Evolutionary conservation across 2,888 invertebrate species (phyloP).

Genomic region (Cerceris rybyensis): DNA sequence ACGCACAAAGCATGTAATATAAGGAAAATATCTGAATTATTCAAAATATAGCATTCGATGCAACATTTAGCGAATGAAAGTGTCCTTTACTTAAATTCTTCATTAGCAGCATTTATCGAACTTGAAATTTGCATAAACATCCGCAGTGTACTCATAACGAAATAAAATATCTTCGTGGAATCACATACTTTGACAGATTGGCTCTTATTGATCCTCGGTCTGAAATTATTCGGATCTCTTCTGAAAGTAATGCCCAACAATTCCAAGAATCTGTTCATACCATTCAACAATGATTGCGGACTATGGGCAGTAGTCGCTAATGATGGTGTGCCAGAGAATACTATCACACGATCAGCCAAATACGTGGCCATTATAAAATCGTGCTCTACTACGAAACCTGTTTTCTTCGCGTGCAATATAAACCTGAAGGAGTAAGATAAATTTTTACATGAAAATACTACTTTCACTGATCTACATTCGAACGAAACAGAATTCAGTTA

Average conservation of each 20-base stretch:
- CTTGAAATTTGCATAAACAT: neutral
- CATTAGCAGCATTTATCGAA: too few relatives aligned
- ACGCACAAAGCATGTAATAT: too few relatives aligned
- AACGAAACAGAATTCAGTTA: neutral
- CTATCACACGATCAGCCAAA: conserved; percentile 98
- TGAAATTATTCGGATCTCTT: conserved; percentile 98
- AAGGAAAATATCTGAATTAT: too few relatives aligned
- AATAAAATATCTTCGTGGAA: conserved; percentile 3
- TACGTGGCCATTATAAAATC: conserved; percentile 99
- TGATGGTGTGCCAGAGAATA: conserved; percentile 98
- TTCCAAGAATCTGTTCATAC: conserved; percentile 99
- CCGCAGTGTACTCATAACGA: conserved; percentile 35
- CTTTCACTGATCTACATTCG: neutral
- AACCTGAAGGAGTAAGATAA: conserved; percentile 84
- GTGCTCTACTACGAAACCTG: conserved; percentile 99
- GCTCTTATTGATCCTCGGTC: conserved; percentile 98
- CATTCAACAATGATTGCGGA: conserved; percentile 96
- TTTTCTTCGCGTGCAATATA: conserved; percentile 99
- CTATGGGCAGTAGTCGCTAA: conserved; percentile 93
- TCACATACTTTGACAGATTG: conserved; percentile 93
- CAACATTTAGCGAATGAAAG: too few relatives aligned
- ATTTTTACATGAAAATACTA: conserved; percentile 3
- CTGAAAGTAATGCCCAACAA: conserved; percentile 98
- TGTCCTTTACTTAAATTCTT: too few relatives aligned
- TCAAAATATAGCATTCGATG: too few relatives aligned